A percentile compares a stretch with the other conserved stretches of the same genome.
phyloP scores from a whole-genome alignment of 2,888 invertebrate genomes.

The Lagria hirta region DNA sequence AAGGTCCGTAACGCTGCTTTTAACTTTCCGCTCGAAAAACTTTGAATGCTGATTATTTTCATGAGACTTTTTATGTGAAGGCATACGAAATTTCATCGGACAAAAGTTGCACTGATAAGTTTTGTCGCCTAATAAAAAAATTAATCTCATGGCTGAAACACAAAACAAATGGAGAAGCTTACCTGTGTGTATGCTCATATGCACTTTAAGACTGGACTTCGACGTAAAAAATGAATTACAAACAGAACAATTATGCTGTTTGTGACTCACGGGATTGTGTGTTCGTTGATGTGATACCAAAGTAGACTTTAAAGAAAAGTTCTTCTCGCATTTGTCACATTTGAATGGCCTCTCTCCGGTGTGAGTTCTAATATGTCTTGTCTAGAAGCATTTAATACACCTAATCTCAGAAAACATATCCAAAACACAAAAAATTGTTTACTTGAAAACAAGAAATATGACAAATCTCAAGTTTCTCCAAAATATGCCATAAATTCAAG shows the following conservation, averaged over 20 bases:
- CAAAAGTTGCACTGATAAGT: constrained; percentile 56
- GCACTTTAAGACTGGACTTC: constrained; percentile 66
- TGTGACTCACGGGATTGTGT: constrained; percentile 57
- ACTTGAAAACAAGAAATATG: too few species aligned
- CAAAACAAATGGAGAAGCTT: constrained; percentile 12
- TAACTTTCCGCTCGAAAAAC: constrained; percentile 17
- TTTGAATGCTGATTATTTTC: constrained; percentile 54
- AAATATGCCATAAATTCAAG: too few species aligned
- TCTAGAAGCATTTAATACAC: constrained; percentile 45
- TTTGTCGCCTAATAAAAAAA: constrained; percentile 36
- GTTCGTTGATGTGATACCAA: constrained; percentile 63
- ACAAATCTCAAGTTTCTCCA: too few species aligned
- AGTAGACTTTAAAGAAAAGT: constrained; percentile 68
- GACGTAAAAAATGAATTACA: constrained; percentile 65
- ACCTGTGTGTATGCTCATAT: constrained; percentile 67
- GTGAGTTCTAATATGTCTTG: constrained; percentile 66
- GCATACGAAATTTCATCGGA: constrained; percentile 64
- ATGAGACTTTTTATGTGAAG: constrained; percentile 67
- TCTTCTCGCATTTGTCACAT: constrained; percentile 58
- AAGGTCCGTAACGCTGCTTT: constrained; percentile 31
- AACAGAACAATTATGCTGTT: constrained; percentile 62
- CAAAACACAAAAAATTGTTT: too few species aligned
- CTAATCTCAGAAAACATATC: too few species aligned
- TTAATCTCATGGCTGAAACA: too few species aligned
- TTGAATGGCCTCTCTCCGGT: constrained; percentile 69